These are phyloP conservation scores for Orientallactaga bullata DNA, from an alignment of 2,113 vertebrate genomes.

Conservation along the genomic window DNA sequence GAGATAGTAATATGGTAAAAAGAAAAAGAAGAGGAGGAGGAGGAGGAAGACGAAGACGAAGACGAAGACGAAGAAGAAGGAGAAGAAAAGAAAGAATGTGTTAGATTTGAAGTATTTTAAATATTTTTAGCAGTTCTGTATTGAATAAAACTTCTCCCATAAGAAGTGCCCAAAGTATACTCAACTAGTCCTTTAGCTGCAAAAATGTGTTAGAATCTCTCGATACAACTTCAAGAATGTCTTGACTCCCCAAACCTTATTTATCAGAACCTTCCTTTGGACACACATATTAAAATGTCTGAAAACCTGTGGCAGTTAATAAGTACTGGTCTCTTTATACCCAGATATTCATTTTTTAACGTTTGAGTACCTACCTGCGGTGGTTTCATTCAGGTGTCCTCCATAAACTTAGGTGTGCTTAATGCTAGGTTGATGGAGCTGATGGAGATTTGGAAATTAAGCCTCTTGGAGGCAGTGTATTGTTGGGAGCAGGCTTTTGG, in stretches of 20 bases:
- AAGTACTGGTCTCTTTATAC: neutral
- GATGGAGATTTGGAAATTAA: no score
- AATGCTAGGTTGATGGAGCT: no score
- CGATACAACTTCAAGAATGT: neutral
- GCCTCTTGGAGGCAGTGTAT: no score
- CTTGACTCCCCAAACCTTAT: neutral
- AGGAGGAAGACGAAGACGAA: no score
- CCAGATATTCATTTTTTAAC: slow-evolving; percentile 10
- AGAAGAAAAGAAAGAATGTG: no score
- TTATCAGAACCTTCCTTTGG: slow-evolving; percentile 14
- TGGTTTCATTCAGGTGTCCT: no score
- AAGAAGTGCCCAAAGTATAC: neutral
- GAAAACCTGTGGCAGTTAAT: slow-evolving; percentile 27
- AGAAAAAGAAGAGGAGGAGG: no score
- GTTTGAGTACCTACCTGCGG: no score
- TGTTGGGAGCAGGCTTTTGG: no score
- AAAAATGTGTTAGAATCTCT: slow-evolving; percentile 2
- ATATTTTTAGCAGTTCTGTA: neutral
- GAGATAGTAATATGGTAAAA: neutral
- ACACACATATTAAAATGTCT: slow-evolving; percentile 1
- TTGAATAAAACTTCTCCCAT: neutral
- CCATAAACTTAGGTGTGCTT: no score
- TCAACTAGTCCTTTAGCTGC: neutral
- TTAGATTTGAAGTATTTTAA: neutral
- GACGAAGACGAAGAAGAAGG: no score